Evolutionary conservation across 2,797 vertebrate genomes (phyloP).

Genomic region (Xiphorhynchus erythropygius): DNA sequence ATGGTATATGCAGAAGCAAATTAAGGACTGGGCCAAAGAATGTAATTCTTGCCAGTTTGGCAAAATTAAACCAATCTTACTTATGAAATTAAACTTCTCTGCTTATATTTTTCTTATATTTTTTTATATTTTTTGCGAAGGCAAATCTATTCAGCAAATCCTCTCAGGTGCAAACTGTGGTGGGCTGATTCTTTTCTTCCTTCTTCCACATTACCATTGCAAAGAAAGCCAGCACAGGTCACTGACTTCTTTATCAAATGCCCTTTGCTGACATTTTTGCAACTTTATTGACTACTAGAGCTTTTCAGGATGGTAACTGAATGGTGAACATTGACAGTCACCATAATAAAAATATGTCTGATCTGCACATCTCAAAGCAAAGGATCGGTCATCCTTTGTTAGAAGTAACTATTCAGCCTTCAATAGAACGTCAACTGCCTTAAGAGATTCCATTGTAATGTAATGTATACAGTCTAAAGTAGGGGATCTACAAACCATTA

Average conservation of each 20-base stretch:
- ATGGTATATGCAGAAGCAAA: constrained; percentile 6
- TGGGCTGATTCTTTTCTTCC: not conserved
- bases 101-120: constrained; percentile 6
- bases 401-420: not conserved
- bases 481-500: not conserved
- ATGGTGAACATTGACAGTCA: not conserved
- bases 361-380: not conserved
- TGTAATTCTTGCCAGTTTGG: not conserved
- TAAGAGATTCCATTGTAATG: not conserved
- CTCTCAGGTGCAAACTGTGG: not conserved
- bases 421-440: not conserved
- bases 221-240: not conserved
- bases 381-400: not conserved
- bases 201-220: not conserved
- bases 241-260: not conserved
- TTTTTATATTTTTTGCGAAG: not conserved
- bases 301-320: not conserved
- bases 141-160: not conserved
- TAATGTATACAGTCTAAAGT: not conserved
- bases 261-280: not conserved
- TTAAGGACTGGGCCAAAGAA: not conserved
- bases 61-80: constrained; percentile 16
- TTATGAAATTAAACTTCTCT: not conserved
- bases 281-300: not conserved
- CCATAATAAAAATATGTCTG: not conserved